Evolutionary conservation across 2,797 vertebrate genomes (phyloP).

Genomic region (Mionectes olivaceus): DNA sequence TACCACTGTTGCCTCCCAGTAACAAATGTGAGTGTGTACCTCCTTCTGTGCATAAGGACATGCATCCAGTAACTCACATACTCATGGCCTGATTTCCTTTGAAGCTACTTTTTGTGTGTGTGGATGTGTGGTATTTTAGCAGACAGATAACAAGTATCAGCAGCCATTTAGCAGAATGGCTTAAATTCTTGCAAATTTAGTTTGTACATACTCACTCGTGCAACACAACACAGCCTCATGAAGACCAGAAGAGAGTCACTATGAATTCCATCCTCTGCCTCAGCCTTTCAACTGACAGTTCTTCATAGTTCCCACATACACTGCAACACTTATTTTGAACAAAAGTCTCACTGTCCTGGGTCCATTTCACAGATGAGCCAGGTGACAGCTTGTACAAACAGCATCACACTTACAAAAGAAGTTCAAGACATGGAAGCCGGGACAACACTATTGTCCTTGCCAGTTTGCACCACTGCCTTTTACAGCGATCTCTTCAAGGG

Average conservation of each 20-base stretch:
- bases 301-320: not conserved
- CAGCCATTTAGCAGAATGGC: not conserved
- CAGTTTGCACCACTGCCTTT: not conserved
- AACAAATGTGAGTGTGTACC: not conserved
- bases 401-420: not conserved
- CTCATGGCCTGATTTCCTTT: not conserved
- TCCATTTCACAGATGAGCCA: not conserved
- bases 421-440: not conserved
- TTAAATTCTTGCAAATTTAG: not conserved
- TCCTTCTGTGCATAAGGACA: not conserved
- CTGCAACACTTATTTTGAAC: not conserved
- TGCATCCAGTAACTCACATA: not conserved
- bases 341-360: not conserved
- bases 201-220: not conserved
- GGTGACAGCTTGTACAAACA: not conserved
- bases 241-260: not conserved
- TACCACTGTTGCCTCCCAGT: not conserved
- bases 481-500: not conserved
- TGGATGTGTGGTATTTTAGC: not conserved
- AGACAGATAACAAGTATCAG: not conserved
- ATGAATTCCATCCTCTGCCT: not conserved
- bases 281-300: not conserved
- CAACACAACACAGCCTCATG: accelerated
- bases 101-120: not conserved
- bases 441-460: not conserved